Conservation (phyloP, 2,888 invertebrate genomes). For the Rhimphoctona megacephalus region DNA sequence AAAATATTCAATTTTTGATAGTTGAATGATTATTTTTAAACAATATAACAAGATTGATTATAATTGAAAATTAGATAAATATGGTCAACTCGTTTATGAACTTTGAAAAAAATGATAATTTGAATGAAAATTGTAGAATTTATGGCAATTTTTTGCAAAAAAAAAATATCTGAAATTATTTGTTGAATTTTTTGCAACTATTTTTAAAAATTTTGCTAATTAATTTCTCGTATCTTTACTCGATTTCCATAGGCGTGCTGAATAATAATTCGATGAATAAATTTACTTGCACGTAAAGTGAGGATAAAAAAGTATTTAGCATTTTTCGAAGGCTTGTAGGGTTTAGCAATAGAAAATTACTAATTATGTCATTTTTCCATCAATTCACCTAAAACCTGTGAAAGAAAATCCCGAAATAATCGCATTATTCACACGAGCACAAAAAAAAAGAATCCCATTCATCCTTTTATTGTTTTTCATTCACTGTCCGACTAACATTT, state of each 20-base stretch:
- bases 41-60: no score
- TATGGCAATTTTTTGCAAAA: not conserved
- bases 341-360: not conserved
- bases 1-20: no score
- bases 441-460: not conserved
- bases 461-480: constrained; percentile 50
- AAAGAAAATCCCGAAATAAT: constrained; percentile 4
- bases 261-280: not conserved
- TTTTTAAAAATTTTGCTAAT: not conserved
- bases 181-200: not conserved
- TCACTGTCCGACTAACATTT: constrained; percentile 69
- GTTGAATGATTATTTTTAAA: no score
- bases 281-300: not conserved
- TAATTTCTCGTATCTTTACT: not conserved
- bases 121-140: not conserved
- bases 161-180: not conserved
- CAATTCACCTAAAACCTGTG: not conserved
- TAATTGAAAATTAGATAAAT: not conserved
- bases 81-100: not conserved
- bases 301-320: not conserved
- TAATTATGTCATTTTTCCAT: constrained; percentile 12
- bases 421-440: not conserved
- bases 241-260: not conserved
- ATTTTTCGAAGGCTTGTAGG: not conserved
- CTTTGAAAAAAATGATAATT: not conserved